Percentiles rank a stretch among this genome's conserved stretches.
Evolutionary conservation across 92 coral and sea anemone species (phyloP).

Genomic region (Siderastrea radians): DNA sequence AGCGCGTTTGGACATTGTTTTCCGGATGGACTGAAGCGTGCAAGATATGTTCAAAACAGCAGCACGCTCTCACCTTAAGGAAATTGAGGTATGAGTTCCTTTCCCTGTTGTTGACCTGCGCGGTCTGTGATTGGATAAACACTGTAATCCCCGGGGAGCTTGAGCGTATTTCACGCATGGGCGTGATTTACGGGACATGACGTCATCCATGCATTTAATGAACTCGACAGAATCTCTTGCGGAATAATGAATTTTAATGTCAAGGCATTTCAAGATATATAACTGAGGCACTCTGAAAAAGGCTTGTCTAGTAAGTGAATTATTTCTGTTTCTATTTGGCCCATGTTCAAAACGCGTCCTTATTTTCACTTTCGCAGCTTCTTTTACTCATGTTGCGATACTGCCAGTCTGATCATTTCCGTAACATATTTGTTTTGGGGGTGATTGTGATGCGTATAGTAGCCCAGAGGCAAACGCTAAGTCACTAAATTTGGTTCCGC

Average conservation of each 20-base stretch:
- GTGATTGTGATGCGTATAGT: background rate
- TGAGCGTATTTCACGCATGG: background rate
- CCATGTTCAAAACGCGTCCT: background rate
- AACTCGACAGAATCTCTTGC: background rate
- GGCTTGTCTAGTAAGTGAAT: background rate
- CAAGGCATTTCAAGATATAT: background rate
- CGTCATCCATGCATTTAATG: background rate
- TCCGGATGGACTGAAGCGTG: background rate
- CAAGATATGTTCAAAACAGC: background rate
- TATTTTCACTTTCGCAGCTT: background rate
- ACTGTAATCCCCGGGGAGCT: background rate
- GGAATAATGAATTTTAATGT: background rate
- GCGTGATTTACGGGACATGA: background rate
- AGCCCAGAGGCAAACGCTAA: background rate
- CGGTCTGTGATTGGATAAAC: background rate
- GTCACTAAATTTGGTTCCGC: background rate
- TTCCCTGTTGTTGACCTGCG: background rate
- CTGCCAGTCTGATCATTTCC: conserved; percentile 21
- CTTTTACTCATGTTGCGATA: background rate
- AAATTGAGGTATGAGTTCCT: conserved; percentile 21
- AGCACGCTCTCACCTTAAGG: conserved; percentile 3
- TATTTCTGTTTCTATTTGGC: background rate
- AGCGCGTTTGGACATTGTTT: background rate
- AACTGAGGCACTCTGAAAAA: background rate
- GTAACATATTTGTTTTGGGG: conserved; percentile 3